Evolutionary conservation across 2,113 vertebrate species (phyloP), one percentile per base, ranked within the genome.

Genomic region (Vidua chalybeata): DNA sequence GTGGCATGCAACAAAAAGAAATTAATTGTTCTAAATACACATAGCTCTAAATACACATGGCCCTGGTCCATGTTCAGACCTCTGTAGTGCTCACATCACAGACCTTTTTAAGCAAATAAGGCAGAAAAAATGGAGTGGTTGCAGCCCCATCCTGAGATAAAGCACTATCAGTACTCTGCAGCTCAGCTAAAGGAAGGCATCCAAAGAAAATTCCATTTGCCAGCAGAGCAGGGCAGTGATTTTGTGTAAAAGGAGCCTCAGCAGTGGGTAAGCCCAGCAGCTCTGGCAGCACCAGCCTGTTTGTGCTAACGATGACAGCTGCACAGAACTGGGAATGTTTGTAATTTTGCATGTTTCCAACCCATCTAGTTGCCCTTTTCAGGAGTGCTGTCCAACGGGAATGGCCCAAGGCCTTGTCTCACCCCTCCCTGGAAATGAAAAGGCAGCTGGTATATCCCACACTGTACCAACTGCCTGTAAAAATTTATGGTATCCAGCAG

Each of bases 231-330:
- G 51, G 64, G 83, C 88, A 95, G 74, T 20, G 45, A 82, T 78
- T 91, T 74, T 64, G 80, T 56, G 59, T 72, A 56, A 68, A 89
- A 72, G 4, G 19, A 86, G 79, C 76, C 84, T 43, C 77, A 63
- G 84, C 61, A 68, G 85, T 7, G 81, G 81, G 93, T 85, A 96
- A 96, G 91, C 88, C 81, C 88, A 3, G 93, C 86, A 94, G 95
- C 81, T 54, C 91, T 95, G 95, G 92, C 95, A 95, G 63, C 90
- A 23, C 59, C 83, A 74, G 82, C 52, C 54, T 93, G 69, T 79
- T 95, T 89, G 85, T 93, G 87, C 81, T 94, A 88, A 95, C 3
- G 27, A 90, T 94, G 89, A 93, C 93, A 97, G 92, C 93, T 97
- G 95, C 94, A 95, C 52, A 76, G 90, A 92, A 95, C 67, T 90